phyloP scores from a whole-genome alignment of 30 jellyfish, hydroid and myxozoan genomes.

The Aurelia aurita complex sp. Pacific region DNA sequence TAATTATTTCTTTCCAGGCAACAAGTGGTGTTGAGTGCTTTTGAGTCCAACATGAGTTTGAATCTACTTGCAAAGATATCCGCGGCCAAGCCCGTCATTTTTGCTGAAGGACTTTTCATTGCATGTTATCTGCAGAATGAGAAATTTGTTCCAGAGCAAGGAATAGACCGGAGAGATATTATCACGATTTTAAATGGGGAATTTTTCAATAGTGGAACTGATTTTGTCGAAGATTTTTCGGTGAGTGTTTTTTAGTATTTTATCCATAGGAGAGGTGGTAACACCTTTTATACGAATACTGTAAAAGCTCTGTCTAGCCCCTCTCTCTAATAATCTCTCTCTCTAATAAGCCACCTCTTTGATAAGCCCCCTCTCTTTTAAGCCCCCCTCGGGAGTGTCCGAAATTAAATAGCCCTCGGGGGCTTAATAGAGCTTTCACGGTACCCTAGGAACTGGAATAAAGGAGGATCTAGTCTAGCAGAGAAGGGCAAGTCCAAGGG shows the following conservation, averaged over 20 bases:
- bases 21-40: neutral
- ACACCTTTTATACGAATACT: too few relatives aligned
- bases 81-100: conserved; percentile 96
- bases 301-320: too few relatives aligned
- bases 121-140: conserved; percentile 89
- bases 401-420: too few relatives aligned
- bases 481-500: too few relatives aligned
- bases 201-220: conserved; percentile 92
- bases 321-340: too few relatives aligned
- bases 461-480: too few relatives aligned
- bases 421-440: too few relatives aligned
- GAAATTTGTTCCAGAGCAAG: conserved; percentile 97
- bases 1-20: conserved; percentile 1
- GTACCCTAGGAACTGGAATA: too few relatives aligned
- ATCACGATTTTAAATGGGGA: conserved; percentile 87
- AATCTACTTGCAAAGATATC: conserved; percentile 82
- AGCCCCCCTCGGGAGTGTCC: too few relatives aligned
- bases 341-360: too few relatives aligned
- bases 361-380: too few relatives aligned
- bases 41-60: conserved; percentile 64
- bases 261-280: too few relatives aligned
- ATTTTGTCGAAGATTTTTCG: conserved; percentile 93
- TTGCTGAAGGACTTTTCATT: conserved; percentile 96
- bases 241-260: conserved; percentile 55
- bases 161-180: conserved; percentile 80